Evolutionary conservation across 2,888 invertebrate genomes (phyloP).

Genomic region (Entomobrya proxima): DNA sequence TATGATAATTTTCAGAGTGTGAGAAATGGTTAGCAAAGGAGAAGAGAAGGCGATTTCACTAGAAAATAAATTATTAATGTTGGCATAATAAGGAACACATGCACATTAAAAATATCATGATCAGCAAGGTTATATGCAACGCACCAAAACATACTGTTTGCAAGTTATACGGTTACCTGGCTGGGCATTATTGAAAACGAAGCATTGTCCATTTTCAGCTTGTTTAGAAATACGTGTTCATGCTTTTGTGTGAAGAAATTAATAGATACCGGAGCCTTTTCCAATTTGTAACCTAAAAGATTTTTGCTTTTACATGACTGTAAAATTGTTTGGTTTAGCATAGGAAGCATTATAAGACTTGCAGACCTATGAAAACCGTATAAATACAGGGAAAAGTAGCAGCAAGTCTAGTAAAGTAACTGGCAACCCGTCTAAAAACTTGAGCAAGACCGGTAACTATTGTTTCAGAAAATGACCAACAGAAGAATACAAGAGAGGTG

Average conservation of each 20-base stretch:
- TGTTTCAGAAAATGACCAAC: not conserved
- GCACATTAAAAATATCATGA: not conserved
- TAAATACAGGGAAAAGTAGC: not conserved
- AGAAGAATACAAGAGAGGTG: not conserved
- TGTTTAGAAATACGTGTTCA: too few species aligned
- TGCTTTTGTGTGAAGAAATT: too few species aligned
- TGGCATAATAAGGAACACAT: not conserved
- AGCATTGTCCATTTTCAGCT: too few species aligned
- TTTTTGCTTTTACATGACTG: too few species aligned
- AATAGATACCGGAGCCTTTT: too few species aligned
- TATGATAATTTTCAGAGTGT: constrained; percentile 50
- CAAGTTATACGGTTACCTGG: too few species aligned
- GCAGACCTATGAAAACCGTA: not conserved
- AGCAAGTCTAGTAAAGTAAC: not conserved
- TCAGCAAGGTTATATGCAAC: too few species aligned
- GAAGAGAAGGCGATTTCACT: not conserved
- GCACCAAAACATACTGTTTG: too few species aligned
- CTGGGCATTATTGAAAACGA: too few species aligned
- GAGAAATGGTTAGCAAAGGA: constrained; percentile 1
- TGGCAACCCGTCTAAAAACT: not conserved
- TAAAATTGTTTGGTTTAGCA: too few species aligned
- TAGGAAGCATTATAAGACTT: too few species aligned
- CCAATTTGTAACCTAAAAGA: too few species aligned
- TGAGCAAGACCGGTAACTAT: not conserved
- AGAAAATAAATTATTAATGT: constrained; percentile 31